Evolutionary conservation across 1,140 invertebrate genomes (phyloP), one percentile per base, ranked within the genome.

Genomic region (Drosophila parvula): DNA sequence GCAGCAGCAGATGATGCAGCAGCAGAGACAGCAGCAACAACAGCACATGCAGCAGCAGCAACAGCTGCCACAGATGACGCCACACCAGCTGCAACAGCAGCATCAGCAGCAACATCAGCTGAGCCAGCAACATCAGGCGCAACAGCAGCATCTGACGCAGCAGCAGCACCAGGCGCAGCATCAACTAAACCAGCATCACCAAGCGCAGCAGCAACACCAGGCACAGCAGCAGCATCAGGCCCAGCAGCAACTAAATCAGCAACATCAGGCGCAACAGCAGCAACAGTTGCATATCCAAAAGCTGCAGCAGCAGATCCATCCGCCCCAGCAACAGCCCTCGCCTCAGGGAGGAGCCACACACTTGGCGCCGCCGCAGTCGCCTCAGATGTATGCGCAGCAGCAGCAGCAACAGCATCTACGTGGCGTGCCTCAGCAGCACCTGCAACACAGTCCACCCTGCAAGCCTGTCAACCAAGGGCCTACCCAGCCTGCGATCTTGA

Each of bases 1-100:
- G 55, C 84, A 89, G 11, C 84, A 91, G 48, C 89, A 91, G 30
- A 78, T 78, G 62, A 44, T 81, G 9, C 67, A 84, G 10, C 81
- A 81, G 27, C 81, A 81, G 9, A 43, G 62, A 9, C 76, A 78
- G 22, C 81, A 85, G 32, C 78, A 71, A 32, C 74, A 74, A 32
- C 74, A 74, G 44, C 74, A 74, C 16, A 32, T 69, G n/a, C 65
- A 81, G 28, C 71, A 79, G 12, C 67, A 76, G 38, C 78, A 78
- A 36, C 81, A 73, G 47, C 51, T 41, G 40, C 69, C 50, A 9
- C 73, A 76, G 45, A 50, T 70, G 28, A 58, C 50, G n/a, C 78
- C 60, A 16, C 80, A 83, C 7, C 81, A 85, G 47, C 28, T 64
- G 36, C 78, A 82, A 8, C 69, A 69, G 38, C 74, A 50, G 6